phyloP scores from a whole-genome alignment of 1,140 invertebrate species.

The Micrasema longulum region DNA sequence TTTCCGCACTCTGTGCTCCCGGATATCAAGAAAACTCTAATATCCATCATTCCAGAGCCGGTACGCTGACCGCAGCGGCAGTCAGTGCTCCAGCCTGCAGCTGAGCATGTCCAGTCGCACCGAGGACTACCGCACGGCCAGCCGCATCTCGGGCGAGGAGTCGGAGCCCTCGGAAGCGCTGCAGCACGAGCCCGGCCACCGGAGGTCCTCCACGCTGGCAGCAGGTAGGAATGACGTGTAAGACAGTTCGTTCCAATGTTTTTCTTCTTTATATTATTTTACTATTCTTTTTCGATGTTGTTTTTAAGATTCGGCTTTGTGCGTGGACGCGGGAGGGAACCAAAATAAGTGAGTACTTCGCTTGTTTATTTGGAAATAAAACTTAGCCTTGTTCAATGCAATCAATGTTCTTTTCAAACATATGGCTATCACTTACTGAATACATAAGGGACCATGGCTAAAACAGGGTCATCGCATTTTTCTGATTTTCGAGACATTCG shows the following conservation, averaged over 20 bases:
- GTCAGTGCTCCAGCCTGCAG: slow-evolving; percentile 62
- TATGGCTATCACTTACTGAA: too few relatives aligned
- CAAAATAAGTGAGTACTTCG: slow-evolving; percentile 13
- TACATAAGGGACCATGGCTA: too few relatives aligned
- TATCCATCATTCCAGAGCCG: slow-evolving; percentile 65
- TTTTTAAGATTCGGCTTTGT: slow-evolving; percentile 16
- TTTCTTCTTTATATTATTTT: slow-evolving; percentile 55
- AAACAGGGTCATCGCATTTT: too few relatives aligned
- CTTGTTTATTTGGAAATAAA: too few relatives aligned
- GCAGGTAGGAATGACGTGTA: slow-evolving; percentile 70
- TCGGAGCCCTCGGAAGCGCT: slow-evolving; percentile 42
- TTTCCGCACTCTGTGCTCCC: too few relatives aligned
- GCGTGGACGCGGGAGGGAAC: background rate
- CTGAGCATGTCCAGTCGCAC: slow-evolving; percentile 46
- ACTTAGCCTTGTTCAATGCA: too few relatives aligned
- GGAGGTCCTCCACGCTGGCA: slow-evolving; percentile 59
- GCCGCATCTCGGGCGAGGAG: slow-evolving; percentile 40
- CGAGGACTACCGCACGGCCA: slow-evolving; percentile 40
- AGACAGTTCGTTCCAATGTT: slow-evolving; percentile 68
- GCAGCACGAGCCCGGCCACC: slow-evolving; percentile 45
- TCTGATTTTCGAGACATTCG: too few relatives aligned
- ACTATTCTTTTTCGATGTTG: slow-evolving; percentile 30
- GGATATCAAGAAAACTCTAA: too few relatives aligned
- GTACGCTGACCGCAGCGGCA: slow-evolving; percentile 65
- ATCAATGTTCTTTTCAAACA: too few relatives aligned